These are phyloP conservation scores for Elgaria multicarinata DNA, from an alignment of 2,113 vertebrate genomes.

Conservation along the genomic window DNA sequence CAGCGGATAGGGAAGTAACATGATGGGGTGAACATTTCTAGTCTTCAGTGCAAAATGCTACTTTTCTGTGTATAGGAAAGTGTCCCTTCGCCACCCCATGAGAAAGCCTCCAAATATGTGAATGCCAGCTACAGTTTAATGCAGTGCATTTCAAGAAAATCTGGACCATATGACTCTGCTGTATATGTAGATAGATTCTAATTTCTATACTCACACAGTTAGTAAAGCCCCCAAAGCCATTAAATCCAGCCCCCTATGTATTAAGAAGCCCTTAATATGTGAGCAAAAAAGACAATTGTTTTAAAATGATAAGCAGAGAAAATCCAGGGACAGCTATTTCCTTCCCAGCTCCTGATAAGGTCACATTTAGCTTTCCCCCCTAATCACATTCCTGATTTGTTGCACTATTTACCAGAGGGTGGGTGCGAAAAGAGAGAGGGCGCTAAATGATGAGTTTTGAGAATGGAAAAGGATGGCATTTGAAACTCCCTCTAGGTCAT, in stretches of 20 bases:
- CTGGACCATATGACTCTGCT: not conserved
- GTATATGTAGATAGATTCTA: not conserved
- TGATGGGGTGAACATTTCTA: not conserved
- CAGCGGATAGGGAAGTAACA: not conserved
- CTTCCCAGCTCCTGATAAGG: not conserved
- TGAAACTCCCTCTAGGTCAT: not conserved
- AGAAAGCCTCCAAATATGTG: not conserved
- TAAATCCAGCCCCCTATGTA: no score
- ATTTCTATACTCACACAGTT: not conserved
- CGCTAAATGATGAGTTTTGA: constrained; percentile 8
- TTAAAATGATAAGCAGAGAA: not conserved
- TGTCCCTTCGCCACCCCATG: not conserved
- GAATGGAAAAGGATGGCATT: constrained; percentile 17
- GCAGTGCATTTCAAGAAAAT: not conserved
- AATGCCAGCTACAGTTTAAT: not conserved
- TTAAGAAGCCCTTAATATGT: no score
- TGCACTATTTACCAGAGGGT: not conserved
- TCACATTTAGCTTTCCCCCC: not conserved
- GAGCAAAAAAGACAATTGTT: not conserved
- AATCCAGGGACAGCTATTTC: not conserved
- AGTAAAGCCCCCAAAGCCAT: no score
- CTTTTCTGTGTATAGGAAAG: not conserved
- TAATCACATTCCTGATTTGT: not conserved
- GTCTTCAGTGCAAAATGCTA: no score
- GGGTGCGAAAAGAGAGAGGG: no score